Base-by-base conservation (phyloP, 2,113 vertebrate genomes). In the Hymenochirus boettgeri region DNA sequence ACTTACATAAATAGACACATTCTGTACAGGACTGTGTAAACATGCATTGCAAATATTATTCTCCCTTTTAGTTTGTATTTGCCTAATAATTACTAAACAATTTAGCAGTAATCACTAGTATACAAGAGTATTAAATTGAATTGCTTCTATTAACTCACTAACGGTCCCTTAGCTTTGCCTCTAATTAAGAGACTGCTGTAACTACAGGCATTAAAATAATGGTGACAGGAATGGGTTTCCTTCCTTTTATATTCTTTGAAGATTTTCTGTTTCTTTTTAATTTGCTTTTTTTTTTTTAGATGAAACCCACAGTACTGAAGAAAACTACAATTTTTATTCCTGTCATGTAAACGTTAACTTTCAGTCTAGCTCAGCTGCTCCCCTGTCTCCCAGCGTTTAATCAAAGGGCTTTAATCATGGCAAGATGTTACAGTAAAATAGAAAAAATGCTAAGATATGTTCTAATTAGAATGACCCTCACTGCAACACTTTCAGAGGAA, bases 391-490 rank as follows among this genome's bases (percentile, higher is more conserved):
- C 50, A 27, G 61, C 24, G 23, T 63, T 63, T 63, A 51, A 63
- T 63, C 61, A 63, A 26, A 63, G 50, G 35, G 37, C 24, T 42
- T 35, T 42, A 51, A 63, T 54, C 24, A 37, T 45, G 61, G 61
- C 50, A 54, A 54, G 50, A 42, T 54, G 33, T 63, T 54, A 63
- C 48, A 21, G 61, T 22, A 27, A 54, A 48, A 48, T 11, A 2
- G 18, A 15, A 23, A 48, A 54, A 63, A 63, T 29, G 61, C 50
- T 2, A 25, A 63, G 33, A 53, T 63, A 21, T 27, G 50, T 54
- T 54, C 33, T 63, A 63, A 63, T 63, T 63, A 54, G 17, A 54
- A 45, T 54, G 50, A 63, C 61, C 61, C 61, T 26, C 45, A 51
- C 39, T n/a, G 10, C 47, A 18, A 42, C 27, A 19, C 12, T 19